Percentiles rank a stretch among this genome's conserved stretches.
phyloP scores from a whole-genome alignment of 2,888 invertebrate genomes.

The Melinaea menophilus region DNA sequence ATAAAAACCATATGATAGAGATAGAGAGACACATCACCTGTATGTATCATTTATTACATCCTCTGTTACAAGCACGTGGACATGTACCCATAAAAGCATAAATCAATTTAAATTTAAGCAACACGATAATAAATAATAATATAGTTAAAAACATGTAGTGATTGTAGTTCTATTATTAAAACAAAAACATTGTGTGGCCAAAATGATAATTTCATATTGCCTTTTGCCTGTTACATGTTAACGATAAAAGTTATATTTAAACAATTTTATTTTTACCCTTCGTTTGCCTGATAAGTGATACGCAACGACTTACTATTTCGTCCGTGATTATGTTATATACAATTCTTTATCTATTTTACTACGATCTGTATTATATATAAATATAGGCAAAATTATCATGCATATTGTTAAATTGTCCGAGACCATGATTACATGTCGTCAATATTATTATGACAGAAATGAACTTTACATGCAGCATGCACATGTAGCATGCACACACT shows the following conservation, averaged over 20 bases:
- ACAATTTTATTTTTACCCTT: slow-evolving; percentile 51
- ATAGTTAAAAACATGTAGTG: background rate
- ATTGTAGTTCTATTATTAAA: slow-evolving; percentile 2
- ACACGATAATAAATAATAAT: background rate
- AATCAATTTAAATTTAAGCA: too few species aligned
- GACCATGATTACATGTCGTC: background rate
- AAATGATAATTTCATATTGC: slow-evolving; percentile 14
- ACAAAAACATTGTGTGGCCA: slow-evolving; percentile 5
- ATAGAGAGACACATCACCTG: too few species aligned
- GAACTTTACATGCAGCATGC: too few species aligned
- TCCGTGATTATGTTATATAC: slow-evolving; percentile 3
- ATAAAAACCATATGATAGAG: too few species aligned
- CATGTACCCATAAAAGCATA: too few species aligned
- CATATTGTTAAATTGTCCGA: too few species aligned
- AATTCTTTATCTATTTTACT: slow-evolving; percentile 23
- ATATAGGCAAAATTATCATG: background rate
- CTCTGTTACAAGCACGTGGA: too few species aligned
- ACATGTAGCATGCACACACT: too few species aligned
- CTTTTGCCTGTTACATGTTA: slow-evolving; percentile 15
- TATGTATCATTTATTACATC: too few species aligned
- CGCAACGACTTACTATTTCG: slow-evolving; percentile 12
- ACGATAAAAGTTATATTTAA: slow-evolving; percentile 47
- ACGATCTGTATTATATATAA: slow-evolving; percentile 16
- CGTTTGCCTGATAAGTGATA: slow-evolving; percentile 41
- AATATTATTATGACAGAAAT: too few species aligned